Evolutionary conservation across 2,113 vertebrate species (phyloP), one percentile per base, ranked within the genome.

Genomic region (Nycticebus coucang): DNA sequence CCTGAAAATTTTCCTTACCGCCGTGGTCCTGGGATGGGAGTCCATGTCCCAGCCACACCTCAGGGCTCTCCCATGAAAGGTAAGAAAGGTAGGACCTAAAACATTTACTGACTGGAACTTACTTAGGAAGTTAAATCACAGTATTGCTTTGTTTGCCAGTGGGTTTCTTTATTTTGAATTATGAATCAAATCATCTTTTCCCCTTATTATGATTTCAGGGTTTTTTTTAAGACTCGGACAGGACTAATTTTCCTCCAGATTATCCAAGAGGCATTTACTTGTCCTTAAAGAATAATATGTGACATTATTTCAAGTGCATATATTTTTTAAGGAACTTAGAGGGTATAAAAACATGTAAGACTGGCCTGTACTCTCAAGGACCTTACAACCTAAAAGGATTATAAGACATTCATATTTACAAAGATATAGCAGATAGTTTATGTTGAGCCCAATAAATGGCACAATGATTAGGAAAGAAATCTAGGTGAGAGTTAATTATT

Each of bases 11-110:
- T 99, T 96, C 99, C 99, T 0, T 99, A 99, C 93, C 99, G 99
- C 78, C 98, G 99, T 26, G 99, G 99, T 85, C 99, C 99, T 24
- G 99, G 99, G 9, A 98, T 99, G 98, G 99, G 99, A 3, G 99
- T 99, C 1, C 99, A 99, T 7, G 98, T 99, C 60, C 98, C 99
- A 59, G 98, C 99, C 72, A 99, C 99, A 26, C 99, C 99, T 0
- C 99, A 99, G 94, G 99, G 99, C 28, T 99, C 99, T 1, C 99
- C 99, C 5, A 98, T 99, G 98, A 99, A 99, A 99, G 99, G 99
- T 99, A 98, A 88, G 87, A 62, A 92, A 57, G 87, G 33, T 0
- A 60, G 59, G 7, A 19, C 10, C 35, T 92, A 59, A 82, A 53
- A 22, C 37, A 30, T 11, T 79, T 41, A 7, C 60, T 72, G 84